Conservation (phyloP, 2,888 invertebrate genomes). For the Marasmarcha lunaedactyla region DNA sequence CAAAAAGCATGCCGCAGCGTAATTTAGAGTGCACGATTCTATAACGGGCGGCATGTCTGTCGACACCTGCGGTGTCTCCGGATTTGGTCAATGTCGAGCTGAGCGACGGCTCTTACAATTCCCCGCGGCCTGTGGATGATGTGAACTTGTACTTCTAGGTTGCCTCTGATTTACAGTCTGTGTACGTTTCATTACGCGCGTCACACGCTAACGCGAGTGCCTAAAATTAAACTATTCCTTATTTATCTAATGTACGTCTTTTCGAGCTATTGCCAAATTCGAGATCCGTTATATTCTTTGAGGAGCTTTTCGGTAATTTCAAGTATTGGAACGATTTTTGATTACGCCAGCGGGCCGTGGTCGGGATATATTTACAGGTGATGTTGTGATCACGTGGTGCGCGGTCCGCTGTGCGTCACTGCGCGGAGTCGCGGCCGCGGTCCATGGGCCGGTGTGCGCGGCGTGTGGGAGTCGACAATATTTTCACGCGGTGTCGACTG, state of each 20-base stretch:
- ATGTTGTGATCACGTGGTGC: conserved; percentile 34
- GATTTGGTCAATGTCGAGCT: not conserved
- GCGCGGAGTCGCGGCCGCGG: conserved; percentile 24
- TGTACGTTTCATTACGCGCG: no score
- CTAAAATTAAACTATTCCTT: no score
- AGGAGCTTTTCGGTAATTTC: no score
- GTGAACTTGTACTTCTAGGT: no score
- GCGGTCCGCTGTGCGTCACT: conserved; percentile 27
- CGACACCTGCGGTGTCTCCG: not conserved
- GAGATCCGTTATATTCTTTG: no score
- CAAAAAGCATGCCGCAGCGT: conserved; percentile 21
- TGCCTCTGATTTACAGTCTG: no score
- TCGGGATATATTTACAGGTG: conserved; percentile 48
- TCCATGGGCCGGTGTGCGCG: no score
- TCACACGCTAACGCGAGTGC: no score
- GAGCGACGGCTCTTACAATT: not conserved
- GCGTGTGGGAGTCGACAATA: conserved; percentile 48
- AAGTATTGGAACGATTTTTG: no score
- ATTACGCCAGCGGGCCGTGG: conserved; percentile 8
- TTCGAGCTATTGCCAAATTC: no score
- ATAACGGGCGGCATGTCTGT: not conserved
- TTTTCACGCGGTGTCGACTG: conserved; percentile 43
- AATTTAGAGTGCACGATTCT: conserved; percentile 16
- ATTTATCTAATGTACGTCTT: no score
- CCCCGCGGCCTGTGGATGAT: no score